A percentile compares a stretch with the other conserved stretches of the same genome.
Conservation (phyloP, 1,140 invertebrate genomes). For the Cyclina sinensis region DNA sequence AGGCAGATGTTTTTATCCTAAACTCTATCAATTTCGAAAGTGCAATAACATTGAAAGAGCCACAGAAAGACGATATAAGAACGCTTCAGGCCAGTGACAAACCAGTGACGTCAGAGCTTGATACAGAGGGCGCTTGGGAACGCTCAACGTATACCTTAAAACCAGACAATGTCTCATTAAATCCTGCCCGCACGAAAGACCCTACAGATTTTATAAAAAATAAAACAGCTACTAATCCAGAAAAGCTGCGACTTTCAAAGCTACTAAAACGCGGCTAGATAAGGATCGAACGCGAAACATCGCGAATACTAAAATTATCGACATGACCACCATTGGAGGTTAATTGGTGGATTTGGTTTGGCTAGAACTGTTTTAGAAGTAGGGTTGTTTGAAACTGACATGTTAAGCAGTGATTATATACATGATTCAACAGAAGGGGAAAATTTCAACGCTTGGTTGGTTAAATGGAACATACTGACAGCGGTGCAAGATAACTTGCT, state of each 20-base stretch:
- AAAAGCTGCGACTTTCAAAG: background rate
- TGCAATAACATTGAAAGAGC: background rate
- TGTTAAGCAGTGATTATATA: no score
- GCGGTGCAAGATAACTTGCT: no score
- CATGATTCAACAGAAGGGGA: no score
- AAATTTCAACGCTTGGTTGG: no score
- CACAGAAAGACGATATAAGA: background rate
- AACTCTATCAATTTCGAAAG: slow-evolving; percentile 40
- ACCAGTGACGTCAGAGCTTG: background rate
- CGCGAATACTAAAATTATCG: no score
- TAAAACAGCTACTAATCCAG: background rate
- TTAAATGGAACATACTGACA: no score
- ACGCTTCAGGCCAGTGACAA: background rate
- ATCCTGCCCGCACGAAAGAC: background rate
- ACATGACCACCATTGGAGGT: no score
- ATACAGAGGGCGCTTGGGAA: background rate
- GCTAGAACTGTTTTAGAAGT: no score
- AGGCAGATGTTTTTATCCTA: background rate
- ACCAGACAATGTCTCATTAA: background rate
- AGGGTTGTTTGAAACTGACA: no score
- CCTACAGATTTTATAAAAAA: background rate
- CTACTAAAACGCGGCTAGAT: background rate
- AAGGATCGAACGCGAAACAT: no score
- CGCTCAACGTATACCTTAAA: background rate
- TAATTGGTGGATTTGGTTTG: no score